A percentile compares a stretch with the other conserved stretches of the same genome.
Conservation (phyloP, 2,113 vertebrate genomes). For the Rousettus leschenaultii region DNA sequence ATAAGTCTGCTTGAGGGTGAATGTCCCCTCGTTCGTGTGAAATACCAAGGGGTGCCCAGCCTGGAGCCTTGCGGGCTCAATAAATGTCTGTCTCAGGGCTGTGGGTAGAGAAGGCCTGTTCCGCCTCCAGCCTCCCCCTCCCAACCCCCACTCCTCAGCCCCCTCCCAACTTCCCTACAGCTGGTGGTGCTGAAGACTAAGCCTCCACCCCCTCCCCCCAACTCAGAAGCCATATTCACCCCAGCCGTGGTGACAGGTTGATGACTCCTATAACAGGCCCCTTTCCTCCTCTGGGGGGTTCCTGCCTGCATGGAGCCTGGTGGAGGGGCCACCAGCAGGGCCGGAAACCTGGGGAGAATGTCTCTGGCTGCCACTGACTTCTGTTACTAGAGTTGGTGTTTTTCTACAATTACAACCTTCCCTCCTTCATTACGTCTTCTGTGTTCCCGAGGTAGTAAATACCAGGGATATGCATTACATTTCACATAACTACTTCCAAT, state of each 20-base stretch:
- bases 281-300: conserved; percentile 80
- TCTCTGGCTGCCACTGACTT: conserved; percentile 64
- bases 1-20: not conserved
- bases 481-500: conserved; percentile 26
- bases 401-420: conserved; percentile 54
- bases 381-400: conserved; percentile 55
- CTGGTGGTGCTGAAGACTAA: conserved; percentile 59
- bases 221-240: conserved; percentile 72
- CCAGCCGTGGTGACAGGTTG: conserved; percentile 83
- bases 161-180: conserved; percentile 28
- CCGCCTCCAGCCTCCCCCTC: not conserved
- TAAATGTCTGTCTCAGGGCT: not conserved
- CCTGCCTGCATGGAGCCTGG: conserved; percentile 71
- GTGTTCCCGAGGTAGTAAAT: conserved; percentile 41
- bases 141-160: not conserved
- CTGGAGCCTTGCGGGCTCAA: not conserved
- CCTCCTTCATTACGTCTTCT: conserved; percentile 5
- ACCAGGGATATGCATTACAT: not conserved
- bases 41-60: not conserved
- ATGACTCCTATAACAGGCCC: conserved; percentile 82
- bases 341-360: conserved; percentile 60
- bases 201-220: not conserved
- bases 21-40: not conserved
- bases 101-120: not conserved
- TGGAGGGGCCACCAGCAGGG: conserved; percentile 67